These are phyloP conservation scores for Athetis lepigone DNA, from an alignment of 2,888 invertebrate species.

Conservation along the genomic window DNA sequence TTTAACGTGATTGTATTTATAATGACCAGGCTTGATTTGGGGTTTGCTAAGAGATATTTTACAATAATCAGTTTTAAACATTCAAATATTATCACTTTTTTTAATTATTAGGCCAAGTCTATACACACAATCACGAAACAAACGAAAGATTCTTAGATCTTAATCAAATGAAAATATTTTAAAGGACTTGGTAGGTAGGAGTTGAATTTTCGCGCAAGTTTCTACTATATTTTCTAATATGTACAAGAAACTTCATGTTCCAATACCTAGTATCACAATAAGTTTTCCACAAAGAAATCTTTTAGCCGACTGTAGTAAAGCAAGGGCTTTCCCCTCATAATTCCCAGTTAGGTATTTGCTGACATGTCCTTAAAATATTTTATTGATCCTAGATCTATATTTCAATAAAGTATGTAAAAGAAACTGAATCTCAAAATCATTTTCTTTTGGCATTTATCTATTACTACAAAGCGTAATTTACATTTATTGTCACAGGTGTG, in stretches of 20 bases:
- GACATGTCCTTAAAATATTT: constrained; percentile 42
- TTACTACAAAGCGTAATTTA: constrained; percentile 89
- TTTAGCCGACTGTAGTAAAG: not conserved
- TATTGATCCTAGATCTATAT: constrained; percentile 17
- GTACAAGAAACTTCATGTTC: constrained; percentile 27
- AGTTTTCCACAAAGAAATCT: too few species aligned
- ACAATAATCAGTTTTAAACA: constrained; percentile 34
- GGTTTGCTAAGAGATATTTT: constrained; percentile 20
- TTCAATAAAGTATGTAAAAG: constrained; percentile 37
- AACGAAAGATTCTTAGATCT: constrained; percentile 8
- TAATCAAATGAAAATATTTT: constrained; percentile 36
- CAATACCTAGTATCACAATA: not conserved
- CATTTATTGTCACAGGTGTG: constrained; percentile 90
- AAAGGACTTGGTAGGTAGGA: constrained; percentile 17
- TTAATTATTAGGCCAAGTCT: constrained; percentile 35
- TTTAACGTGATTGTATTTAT: constrained; percentile 49
- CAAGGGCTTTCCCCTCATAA: not conserved
- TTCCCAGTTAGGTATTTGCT: not conserved
- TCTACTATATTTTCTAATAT: constrained; percentile 33
- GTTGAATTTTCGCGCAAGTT: constrained; percentile 1
- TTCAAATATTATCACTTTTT: constrained; percentile 41
- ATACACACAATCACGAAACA: constrained; percentile 53
- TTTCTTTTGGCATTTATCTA: constrained; percentile 84
- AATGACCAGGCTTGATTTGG: constrained; percentile 15
- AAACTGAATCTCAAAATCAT: constrained; percentile 66